Evolutionary conservation across 1,140 invertebrate species (phyloP), one percentile per base, ranked within the genome.

Genomic region (Colletes latitarsis): DNA sequence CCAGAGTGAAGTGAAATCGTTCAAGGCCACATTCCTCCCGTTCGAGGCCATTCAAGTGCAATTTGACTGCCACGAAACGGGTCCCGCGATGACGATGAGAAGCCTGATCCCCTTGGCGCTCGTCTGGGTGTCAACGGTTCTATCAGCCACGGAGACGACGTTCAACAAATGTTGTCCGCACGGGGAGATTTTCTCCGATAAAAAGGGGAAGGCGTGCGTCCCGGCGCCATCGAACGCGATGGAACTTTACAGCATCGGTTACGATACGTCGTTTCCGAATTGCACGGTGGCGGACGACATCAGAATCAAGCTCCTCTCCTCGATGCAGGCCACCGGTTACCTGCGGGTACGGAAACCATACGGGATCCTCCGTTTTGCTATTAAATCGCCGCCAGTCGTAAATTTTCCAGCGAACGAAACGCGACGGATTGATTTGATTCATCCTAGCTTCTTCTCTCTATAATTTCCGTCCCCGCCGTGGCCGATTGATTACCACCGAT

Each of bases 161-260:
- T 10, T 87, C 6, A 10, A n/a, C 3, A 88, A 88, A 63, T 89
- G 88, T 68, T 89, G 88, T 39, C 66, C 73, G 0, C 8, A 41
- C 1, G 87, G 75, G 0, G 15, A 79, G 55, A 43, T 88, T 6
- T 82, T 88, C n/a, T 79, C 81, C 0, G 79, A 49, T 8, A 0
- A 3, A 10, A 21, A 60, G 4, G 67, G 53, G 21, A 77, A 87
- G n/a, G 43, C 63, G 10, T 90, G 89, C 62, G 49, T 57, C 19
- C 68, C 60, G 19, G 52, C 55, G 14, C 39, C 71, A 3, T 43
- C 0, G 9, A 41, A 14, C 39, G 46, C 52, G 12, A 75, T 30
- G 41, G 75, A 76, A 19, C 39, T 78, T 14, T 21, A 82, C 14
- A 19, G n/a, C 52, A 4, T 75, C 2, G 14, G 82, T 46, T 6